Conservation (phyloP, 2,113 vertebrate species). For the Rostratula benghalensis region DNA sequence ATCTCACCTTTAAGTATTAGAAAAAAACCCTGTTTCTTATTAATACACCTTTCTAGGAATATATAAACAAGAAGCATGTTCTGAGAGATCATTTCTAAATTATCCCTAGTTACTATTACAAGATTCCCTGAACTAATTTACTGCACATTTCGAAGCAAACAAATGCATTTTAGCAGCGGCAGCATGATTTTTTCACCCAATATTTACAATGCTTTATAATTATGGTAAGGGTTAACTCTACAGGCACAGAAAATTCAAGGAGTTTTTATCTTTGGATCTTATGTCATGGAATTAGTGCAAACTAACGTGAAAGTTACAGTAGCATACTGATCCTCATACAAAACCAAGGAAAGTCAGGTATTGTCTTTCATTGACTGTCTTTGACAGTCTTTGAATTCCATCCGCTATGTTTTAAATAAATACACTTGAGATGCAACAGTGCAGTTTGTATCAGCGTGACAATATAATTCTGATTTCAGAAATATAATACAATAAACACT, state of each 20-base stretch:
- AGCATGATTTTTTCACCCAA: background rate
- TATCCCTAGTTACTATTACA: background rate
- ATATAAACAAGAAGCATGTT: background rate
- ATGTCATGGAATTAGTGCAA: background rate
- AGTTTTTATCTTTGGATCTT: background rate
- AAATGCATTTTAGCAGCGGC: background rate
- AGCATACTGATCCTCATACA: background rate
- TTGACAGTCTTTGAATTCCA: background rate
- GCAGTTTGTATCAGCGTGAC: background rate
- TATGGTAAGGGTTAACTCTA: background rate
- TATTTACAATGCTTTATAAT: background rate
- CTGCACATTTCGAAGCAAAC: background rate
- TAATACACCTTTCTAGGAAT: background rate
- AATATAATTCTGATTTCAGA: conserved; percentile 6
- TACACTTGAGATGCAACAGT: background rate
- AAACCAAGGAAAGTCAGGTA: background rate
- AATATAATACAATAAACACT: background rate
- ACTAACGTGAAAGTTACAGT: background rate
- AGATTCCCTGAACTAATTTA: background rate
- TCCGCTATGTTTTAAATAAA: background rate
- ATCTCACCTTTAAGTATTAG: background rate
- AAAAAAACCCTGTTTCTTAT: background rate
- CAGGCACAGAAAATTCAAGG: background rate
- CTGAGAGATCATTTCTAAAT: background rate
- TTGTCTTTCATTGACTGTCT: conserved; percentile 31